Percentiles rank a stretch among this genome's conserved stretches.
These are phyloP conservation scores for Lucifuga dentata DNA, from an alignment of 2,113 vertebrate species.

Conservation along the genomic window DNA sequence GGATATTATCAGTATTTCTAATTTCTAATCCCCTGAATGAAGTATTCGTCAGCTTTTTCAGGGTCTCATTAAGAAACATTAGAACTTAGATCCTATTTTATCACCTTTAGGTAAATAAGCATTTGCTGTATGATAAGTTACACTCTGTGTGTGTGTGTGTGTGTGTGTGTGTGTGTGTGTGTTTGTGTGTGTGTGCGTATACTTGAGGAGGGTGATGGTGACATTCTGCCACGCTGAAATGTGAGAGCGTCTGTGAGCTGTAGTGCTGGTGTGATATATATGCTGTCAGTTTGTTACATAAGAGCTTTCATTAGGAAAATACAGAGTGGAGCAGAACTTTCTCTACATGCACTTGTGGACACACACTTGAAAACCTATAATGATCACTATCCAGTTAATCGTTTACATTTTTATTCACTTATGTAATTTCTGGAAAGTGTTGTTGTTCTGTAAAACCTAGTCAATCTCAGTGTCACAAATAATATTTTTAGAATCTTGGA, in stretches of 20 bases:
- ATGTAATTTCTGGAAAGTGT: slow-evolving; percentile 14
- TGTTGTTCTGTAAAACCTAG: neutral
- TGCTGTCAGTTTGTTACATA: slow-evolving; percentile 39
- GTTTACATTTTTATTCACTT: neutral
- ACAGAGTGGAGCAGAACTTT: slow-evolving; percentile 17
- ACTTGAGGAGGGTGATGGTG: slow-evolving; percentile 25
- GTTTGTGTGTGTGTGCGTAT: neutral
- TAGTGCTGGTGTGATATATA: slow-evolving; percentile 1
- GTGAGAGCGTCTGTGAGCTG: slow-evolving; percentile 29
- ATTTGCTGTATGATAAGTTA: no score
- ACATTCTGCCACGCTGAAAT: slow-evolving; percentile 47
- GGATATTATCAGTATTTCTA: neutral
- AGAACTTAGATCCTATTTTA: neutral
- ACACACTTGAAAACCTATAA: neutral
- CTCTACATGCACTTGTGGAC: slow-evolving; percentile 16
- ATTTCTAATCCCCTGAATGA: neutral
- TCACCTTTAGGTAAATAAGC: slow-evolving; percentile 15
- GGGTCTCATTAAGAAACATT: slow-evolving; percentile 1
- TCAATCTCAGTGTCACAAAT: neutral
- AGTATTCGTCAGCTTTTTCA: slow-evolving; percentile 1
- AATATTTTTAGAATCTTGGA: no score
- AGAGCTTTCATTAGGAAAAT: slow-evolving; percentile 45
- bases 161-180: slow-evolving; percentile 15
- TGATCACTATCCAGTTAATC: no score
- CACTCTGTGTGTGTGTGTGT: no score